Evolutionary conservation across 2,888 invertebrate genomes (phyloP).

Genomic region (Caenorhabditis panamensis): DNA sequence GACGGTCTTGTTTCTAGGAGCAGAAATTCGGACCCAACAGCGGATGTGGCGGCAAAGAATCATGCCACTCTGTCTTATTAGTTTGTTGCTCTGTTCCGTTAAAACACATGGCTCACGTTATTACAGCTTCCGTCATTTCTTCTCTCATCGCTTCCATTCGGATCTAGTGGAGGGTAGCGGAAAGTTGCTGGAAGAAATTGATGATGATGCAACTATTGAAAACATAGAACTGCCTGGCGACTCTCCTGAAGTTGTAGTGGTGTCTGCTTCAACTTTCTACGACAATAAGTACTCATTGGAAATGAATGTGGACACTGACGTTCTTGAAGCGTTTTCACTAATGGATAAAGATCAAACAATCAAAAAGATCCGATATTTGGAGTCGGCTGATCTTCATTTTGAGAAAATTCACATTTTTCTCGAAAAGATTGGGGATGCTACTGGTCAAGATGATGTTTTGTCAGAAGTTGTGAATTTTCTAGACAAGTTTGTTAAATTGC

Average conservation of each 20-base stretch:
- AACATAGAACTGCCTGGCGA: constrained; percentile 34
- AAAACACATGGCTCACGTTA: too few relatives aligned
- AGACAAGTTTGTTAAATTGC: constrained; percentile 10
- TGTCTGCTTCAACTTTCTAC: constrained; percentile 48
- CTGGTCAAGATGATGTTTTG: not conserved
- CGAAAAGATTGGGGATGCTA: not conserved
- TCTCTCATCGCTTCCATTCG: constrained; percentile 75
- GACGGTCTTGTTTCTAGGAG: constrained; percentile 75
- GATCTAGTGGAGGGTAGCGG: constrained; percentile 70
- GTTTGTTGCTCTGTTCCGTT: too few relatives aligned
- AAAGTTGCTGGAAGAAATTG: constrained; percentile 45
- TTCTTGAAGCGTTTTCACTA: constrained; percentile 62
- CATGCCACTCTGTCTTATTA: constrained; percentile 71
- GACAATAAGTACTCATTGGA: constrained; percentile 42
- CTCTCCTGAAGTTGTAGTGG: constrained; percentile 48
- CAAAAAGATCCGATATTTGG: constrained; percentile 77
- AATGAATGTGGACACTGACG: constrained; percentile 60
- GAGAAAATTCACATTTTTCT: constrained; percentile 66
- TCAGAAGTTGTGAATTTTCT: not conserved
- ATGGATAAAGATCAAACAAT: constrained; percentile 61
- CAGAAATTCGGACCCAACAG: constrained; percentile 52
- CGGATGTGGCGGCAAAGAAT: constrained; percentile 63
- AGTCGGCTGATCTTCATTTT: constrained; percentile 74
- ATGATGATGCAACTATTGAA: not conserved
- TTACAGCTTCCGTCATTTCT: constrained; percentile 79